Evolutionary conservation across 2,888 invertebrate species (phyloP), one percentile per base, ranked within the genome.

Genomic region (Sturmia bella): DNA sequence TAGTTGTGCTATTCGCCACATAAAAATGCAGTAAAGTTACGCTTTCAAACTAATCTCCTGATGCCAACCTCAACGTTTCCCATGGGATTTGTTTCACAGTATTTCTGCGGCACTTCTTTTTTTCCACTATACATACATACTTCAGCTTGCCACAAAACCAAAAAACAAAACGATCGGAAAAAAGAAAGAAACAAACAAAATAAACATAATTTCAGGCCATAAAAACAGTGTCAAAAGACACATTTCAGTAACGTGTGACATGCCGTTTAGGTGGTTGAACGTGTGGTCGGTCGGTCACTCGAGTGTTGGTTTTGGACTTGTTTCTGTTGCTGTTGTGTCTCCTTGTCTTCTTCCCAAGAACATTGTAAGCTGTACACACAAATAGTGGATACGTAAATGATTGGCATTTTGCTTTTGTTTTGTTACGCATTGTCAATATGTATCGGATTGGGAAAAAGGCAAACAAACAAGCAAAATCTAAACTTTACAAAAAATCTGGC

Each of bases 351-450:
- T 37, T 41, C 50, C 17, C n/a, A 52, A 54, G 39, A n/a, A 77
- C 54, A 39, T 54, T 50, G 39, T 74, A 52, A 74, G 66, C 11
- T 70, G 39, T 54, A 52, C 19, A 64, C 27, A 6, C 9, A 66
- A 66, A 74, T 57, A 57, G 64, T 77, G n/a, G n/a, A n/a, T n/a
- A 70, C 54, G 78, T 75, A 70, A 78, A 82, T 82, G 82, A 82
- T 78, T 82, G 82, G 74, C 82, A 82, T 78, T 82, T 78, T 59
- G 66, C 59, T 78, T 83, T 81, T 69, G 79, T 64, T 83, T 77
- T 83, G 84, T 85, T 85, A 83, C 84, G 83, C 82, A 83, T 84
- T 85, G 78, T 85, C 80, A 74, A 72, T 80, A n/a, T n/a, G n/a
- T n/a, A 80, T 52, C 56, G 50, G 41, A 45, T 45, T 45, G 64